Evolutionary conservation across 1,140 invertebrate genomes (phyloP).

Genomic region (Geopemphigus sp.): DNA sequence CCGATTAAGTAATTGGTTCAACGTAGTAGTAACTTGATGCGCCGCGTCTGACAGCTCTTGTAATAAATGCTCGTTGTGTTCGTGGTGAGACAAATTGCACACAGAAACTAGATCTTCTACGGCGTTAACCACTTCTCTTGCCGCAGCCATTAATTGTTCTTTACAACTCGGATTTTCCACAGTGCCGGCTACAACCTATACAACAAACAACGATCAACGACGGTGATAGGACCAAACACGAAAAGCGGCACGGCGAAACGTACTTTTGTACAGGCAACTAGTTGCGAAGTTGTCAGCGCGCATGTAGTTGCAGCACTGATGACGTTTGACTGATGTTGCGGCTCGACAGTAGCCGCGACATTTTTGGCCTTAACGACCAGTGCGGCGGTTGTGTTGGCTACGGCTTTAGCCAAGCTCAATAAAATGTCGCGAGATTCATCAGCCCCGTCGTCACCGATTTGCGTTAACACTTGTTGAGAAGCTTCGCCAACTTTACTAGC

Average conservation of each 20-base stretch:
- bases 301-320: slow-evolving; percentile 94
- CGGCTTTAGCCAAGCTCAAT: slow-evolving; percentile 86
- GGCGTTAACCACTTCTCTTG: slow-evolving; percentile 86
- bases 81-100: slow-evolving; percentile 70
- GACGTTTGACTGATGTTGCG: slow-evolving; percentile 79
- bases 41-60: slow-evolving; percentile 82
- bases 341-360: slow-evolving; percentile 81
- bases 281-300: slow-evolving; percentile 93
- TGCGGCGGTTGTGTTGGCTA: slow-evolving; percentile 94
- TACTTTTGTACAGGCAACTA: slow-evolving; percentile 95
- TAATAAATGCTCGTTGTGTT: slow-evolving; percentile 62
- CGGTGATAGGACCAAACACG: not conserved
- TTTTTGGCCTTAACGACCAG: slow-evolving; percentile 93
- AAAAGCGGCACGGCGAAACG: slow-evolving; percentile 44
- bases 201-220: not conserved
- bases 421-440: slow-evolving; percentile 82
- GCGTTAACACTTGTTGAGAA: slow-evolving; percentile 87
- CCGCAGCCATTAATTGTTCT: slow-evolving; percentile 88
- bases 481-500: slow-evolving; percentile 94
- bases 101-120: slow-evolving; percentile 87
- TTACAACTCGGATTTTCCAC: slow-evolving; percentile 89
- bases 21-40: slow-evolving; percentile 80
- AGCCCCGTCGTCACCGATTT: slow-evolving; percentile 84
- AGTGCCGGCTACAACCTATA: slow-evolving; percentile 75
- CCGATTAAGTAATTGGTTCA: slow-evolving; percentile 84